phyloP scores from a whole-genome alignment of 2,797 vertebrate species.

The Bradypodion ventrale region DNA sequence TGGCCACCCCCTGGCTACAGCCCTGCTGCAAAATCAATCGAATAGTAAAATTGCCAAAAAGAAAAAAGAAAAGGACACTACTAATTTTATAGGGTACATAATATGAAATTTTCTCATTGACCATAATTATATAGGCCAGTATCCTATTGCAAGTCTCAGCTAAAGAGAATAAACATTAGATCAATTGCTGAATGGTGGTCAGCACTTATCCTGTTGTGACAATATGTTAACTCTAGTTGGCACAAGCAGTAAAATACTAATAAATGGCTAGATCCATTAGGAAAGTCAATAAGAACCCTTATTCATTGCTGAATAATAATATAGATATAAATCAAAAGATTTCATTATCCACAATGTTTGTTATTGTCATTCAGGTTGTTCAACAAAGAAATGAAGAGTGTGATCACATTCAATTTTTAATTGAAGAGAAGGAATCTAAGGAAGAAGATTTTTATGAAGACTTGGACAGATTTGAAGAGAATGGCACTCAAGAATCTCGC shows the following conservation, averaged over 20 bases:
- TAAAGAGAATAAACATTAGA: too few species aligned
- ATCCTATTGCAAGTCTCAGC: too few species aligned
- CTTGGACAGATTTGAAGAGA: conserved; percentile 96
- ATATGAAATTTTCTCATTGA: too few species aligned
- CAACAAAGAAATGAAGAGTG: conserved; percentile 96
- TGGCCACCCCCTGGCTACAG: too few species aligned
- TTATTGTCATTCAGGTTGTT: conserved; percentile 83
- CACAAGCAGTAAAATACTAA: too few species aligned
- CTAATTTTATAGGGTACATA: too few species aligned
- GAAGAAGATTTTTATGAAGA: conserved; percentile 97
- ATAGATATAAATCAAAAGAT: neutral
- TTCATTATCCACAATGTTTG: neutral
- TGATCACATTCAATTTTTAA: conserved; percentile 98
- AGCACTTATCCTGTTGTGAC: too few species aligned
- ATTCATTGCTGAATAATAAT: conserved; percentile 2
- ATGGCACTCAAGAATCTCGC: conserved; percentile 96
- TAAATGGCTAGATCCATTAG: neutral
- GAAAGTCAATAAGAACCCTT: neutral
- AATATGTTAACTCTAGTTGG: neutral
- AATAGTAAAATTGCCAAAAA: too few species aligned
- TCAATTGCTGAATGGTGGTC: too few species aligned
- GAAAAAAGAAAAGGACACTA: too few species aligned
- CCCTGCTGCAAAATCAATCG: too few species aligned
- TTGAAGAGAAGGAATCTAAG: conserved; percentile 96
- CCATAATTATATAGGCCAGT: too few species aligned